These are phyloP conservation scores for Podotricha telesiphe DNA, from an alignment of 2,888 invertebrate genomes.

Conservation along the genomic window DNA sequence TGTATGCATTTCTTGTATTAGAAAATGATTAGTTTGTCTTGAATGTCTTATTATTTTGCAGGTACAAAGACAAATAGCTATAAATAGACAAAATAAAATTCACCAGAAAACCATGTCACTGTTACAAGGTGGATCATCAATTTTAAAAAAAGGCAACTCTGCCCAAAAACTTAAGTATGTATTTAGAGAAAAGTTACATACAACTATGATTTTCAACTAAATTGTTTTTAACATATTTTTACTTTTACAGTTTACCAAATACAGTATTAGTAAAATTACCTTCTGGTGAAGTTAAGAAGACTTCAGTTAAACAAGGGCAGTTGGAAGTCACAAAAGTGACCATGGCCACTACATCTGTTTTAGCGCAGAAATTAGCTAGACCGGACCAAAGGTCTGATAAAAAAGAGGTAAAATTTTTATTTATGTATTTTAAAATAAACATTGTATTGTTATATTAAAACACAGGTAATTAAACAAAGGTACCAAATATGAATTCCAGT, in stretches of 20 bases:
- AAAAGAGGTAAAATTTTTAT: conserved; percentile 61
- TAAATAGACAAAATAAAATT: conserved; percentile 88
- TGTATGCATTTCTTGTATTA: neutral
- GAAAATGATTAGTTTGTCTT: neutral
- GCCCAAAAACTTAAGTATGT: conserved; percentile 77
- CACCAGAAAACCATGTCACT: conserved; percentile 88
- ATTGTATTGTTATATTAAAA: too few species aligned
- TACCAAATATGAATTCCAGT: too few species aligned
- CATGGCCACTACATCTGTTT: conserved; percentile 68
- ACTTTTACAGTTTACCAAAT: conserved; percentile 70
- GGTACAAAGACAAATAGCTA: conserved; percentile 90
- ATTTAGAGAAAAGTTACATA: conserved; percentile 1
- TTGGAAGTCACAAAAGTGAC: conserved; percentile 71
- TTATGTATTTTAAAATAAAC: too few species aligned
- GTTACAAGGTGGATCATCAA: conserved; percentile 87
- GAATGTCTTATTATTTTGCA: conserved; percentile 45
- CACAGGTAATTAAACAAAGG: too few species aligned
- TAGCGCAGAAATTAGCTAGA: conserved; percentile 15
- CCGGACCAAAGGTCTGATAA: conserved; percentile 65
- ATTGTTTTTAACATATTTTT: neutral
- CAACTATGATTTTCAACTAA: neutral
- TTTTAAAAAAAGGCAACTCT: conserved; percentile 73
- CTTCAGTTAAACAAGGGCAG: conserved; percentile 69
- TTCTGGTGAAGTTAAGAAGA: conserved; percentile 73
- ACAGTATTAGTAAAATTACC: conserved; percentile 77